Evolutionary conservation across 2,888 invertebrate genomes (phyloP), one percentile per base, ranked within the genome.

Genomic region (Yponomeuta cagnagella): DNA sequence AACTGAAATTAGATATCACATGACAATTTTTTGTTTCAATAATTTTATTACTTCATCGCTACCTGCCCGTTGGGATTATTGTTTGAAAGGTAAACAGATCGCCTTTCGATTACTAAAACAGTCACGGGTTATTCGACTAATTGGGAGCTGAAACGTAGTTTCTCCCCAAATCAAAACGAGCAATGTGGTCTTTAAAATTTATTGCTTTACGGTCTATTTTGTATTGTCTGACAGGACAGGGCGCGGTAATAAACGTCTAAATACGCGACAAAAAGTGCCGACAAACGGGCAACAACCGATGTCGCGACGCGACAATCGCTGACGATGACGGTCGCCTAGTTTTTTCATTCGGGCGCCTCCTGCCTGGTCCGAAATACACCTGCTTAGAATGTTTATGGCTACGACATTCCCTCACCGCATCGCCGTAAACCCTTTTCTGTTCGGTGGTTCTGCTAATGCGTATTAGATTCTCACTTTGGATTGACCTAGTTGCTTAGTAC

Each of bases 81-180:
- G 79, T 80, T 80, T 48, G 48, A 65, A 79, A 81, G 76, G 80
- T 80, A 81, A 84, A 81, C 81, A 84, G 83, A 86, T 87, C 84
- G 81, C 81, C 87, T 85, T 89, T 85, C 79, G 83, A 88, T 90
- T 90, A 89, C 88, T 88, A 89, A 90, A 90, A 88, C 89, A 87
- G 90, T 90, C 90, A 89, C 87, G 87, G 85, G 69, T 77, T 78
- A 70, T 37, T 63, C 6, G 2, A 10, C 6, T 3, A 48, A 37
- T 10, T 10, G 23, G 43, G 4, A 65, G 6, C 31, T 10, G 12
- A 65, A 65, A 65, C 31, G 65, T 31, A 6, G 31, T 12, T 30
- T 12, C 0, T 33, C 1, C 4, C 30, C 4, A 8, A 65, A 12
- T 3, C 33, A 2, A 30, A 2, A 5, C 65, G 10, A 23, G 12